Evolutionary conservation across 2,113 vertebrate species (phyloP).

Genomic region (Sterna hirundo): DNA sequence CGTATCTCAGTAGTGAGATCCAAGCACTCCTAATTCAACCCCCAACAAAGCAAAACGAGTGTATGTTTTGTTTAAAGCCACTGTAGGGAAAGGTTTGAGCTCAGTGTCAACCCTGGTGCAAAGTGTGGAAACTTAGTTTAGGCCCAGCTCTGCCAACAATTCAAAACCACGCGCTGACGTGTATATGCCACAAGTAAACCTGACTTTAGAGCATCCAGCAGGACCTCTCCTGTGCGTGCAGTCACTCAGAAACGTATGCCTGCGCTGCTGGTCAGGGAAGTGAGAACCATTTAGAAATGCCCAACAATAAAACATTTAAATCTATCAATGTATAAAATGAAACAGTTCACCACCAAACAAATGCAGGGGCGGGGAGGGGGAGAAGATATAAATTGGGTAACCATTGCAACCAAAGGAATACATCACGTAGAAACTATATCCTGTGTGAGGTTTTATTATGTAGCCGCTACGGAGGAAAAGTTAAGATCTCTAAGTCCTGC

Average conservation of each 20-base stretch:
- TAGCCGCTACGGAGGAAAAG: neutral
- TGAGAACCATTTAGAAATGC: neutral
- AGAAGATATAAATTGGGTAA: neutral
- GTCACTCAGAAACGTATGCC: neutral
- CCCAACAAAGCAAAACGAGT: neutral
- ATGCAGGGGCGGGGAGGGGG: neutral
- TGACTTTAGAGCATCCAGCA: neutral
- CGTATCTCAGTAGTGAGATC: neutral
- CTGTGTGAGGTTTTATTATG: neutral
- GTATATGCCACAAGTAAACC: neutral
- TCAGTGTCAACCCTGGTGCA: neutral
- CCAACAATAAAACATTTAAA: neutral
- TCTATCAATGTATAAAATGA: neutral
- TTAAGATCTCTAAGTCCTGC: neutral
- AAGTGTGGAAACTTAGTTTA: neutral
- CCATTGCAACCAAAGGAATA: neutral
- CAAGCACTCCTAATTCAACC: neutral
- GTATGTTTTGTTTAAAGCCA: neutral
- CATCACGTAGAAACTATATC: neutral
- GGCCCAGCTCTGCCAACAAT: neutral
- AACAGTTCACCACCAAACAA: neutral
- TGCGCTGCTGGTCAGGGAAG: neutral
- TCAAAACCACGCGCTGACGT: neutral
- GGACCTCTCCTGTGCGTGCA: neutral
- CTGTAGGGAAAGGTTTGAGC: neutral